phyloP scores from a whole-genome alignment of 2,113 vertebrate genomes.

The Chaetorhynchus papuensis region DNA sequence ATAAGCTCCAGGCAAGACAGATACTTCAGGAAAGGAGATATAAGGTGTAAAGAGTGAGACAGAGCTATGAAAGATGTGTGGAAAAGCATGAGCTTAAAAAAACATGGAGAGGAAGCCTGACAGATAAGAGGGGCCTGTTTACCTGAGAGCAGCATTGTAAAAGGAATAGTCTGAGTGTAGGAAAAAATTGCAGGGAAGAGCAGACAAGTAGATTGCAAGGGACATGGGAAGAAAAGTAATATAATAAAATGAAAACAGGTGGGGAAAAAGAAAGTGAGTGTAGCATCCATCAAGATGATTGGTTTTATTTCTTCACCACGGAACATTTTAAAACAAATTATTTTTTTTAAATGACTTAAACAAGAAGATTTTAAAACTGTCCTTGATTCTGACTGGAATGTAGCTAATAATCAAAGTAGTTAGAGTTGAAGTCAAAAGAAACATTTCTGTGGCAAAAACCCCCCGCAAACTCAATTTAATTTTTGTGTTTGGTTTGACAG shows the following conservation, averaged over 20 bases:
- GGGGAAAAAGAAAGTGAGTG: background rate
- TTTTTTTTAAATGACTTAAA: background rate
- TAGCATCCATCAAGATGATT: background rate
- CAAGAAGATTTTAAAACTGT: background rate
- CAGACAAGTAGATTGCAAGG: conserved; percentile 8
- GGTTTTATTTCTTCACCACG: background rate
- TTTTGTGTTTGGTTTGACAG: background rate
- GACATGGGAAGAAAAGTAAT: background rate
- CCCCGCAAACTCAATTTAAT: background rate
- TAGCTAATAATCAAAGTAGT: background rate
- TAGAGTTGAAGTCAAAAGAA: background rate
- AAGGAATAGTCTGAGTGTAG: background rate
- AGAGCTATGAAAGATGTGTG: conserved; percentile 15
- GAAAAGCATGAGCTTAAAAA: conserved; percentile 42
- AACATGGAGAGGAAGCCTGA: conserved; percentile 17
- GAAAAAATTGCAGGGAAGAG: conserved; percentile 27
- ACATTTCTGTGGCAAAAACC: background rate
- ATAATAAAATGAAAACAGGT: conserved; percentile 14
- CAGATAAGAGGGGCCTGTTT: conserved; percentile 42
- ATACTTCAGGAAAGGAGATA: conserved; percentile 29
- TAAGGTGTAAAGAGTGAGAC: conserved; percentile 7
- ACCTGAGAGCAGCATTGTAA: background rate
- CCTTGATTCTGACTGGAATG: background rate
- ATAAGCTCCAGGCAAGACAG: conserved; percentile 55
- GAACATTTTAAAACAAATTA: conserved; percentile 1